These are phyloP conservation scores for Agonum fuliginosum DNA, from an alignment of 2,888 invertebrate genomes.

Conservation along the genomic window DNA sequence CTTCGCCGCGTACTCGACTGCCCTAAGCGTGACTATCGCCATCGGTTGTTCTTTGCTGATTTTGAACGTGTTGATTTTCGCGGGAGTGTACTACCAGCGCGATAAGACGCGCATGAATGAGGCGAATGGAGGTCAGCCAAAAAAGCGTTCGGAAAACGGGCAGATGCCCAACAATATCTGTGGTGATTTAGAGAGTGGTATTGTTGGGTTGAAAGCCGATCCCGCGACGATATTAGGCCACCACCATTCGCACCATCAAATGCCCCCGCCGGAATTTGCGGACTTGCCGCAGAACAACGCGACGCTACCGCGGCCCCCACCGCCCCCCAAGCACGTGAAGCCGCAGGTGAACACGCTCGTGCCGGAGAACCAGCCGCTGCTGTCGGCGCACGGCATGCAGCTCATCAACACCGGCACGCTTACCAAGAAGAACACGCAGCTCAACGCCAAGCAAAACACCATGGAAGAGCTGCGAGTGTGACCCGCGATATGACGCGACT, in stretches of 20 bases:
- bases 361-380: slow-evolving; percentile 81
- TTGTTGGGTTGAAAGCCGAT: slow-evolving; percentile 79
- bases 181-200: slow-evolving; percentile 84
- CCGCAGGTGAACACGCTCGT: slow-evolving; percentile 77
- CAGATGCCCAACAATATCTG: slow-evolving; percentile 93
- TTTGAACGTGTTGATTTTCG: slow-evolving; percentile 94
- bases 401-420: slow-evolving; percentile 85
- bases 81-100: slow-evolving; percentile 94
- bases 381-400: slow-evolving; percentile 86
- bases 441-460: slow-evolving; percentile 78
- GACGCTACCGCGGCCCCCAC: slow-evolving; percentile 83
- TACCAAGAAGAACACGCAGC: slow-evolving; percentile 84
- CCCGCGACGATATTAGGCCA: slow-evolving; percentile 84
- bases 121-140: slow-evolving; percentile 75
- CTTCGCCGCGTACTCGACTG: slow-evolving; percentile 92
- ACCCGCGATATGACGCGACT: slow-evolving; percentile 70
- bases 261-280: slow-evolving; percentile 88
- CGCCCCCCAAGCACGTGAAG: slow-evolving; percentile 83
- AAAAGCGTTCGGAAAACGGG: slow-evolving; percentile 88
- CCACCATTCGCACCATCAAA: slow-evolving; percentile 86
- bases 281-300: slow-evolving; percentile 85
- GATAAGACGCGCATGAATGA: slow-evolving; percentile 85
- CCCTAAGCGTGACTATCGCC: slow-evolving; percentile 93
- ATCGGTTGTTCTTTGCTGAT: slow-evolving; percentile 95
- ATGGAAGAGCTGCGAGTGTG: slow-evolving; percentile 92